Conservation (phyloP, 2,113 vertebrate species). For the Erythrolamprus reginae region DNA sequence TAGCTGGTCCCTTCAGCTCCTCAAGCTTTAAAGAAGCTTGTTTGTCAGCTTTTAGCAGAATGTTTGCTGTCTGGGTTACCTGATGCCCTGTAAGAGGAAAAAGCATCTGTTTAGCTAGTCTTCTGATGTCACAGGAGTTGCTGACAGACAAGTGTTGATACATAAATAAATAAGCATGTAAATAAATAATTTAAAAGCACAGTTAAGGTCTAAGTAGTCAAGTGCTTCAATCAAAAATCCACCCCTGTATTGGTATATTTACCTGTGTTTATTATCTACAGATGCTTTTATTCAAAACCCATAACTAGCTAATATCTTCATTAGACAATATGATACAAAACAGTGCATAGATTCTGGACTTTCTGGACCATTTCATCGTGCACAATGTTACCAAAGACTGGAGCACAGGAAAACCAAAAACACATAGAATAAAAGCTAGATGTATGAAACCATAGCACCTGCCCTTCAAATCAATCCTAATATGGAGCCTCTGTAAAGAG, state of each 20-base stretch:
- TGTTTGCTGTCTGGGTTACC: background rate
- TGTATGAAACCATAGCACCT: background rate
- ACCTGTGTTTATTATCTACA: background rate
- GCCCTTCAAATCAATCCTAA: background rate
- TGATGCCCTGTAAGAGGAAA: background rate
- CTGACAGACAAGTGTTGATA: background rate
- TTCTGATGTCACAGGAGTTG: background rate
- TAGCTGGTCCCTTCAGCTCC: constrained; percentile 26
- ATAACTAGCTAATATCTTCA: background rate
- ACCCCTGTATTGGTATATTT: background rate
- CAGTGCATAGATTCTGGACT: background rate
- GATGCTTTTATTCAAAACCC: background rate
- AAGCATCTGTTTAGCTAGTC: background rate
- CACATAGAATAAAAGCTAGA: background rate
- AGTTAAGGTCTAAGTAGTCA: background rate
- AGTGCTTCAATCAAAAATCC: background rate
- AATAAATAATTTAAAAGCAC: background rate
- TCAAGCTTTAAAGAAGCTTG: constrained; percentile 31
- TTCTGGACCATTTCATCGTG: background rate
- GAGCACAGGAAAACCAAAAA: background rate
- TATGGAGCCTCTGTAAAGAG: background rate
- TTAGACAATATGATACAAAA: background rate
- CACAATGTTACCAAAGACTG: background rate
- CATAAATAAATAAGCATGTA: background rate
- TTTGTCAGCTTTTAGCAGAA: constrained; percentile 11